Percentiles rank a stretch among this genome's conserved stretches.
Evolutionary conservation across 2,113 vertebrate species (phyloP).

Genomic region (Cinclus cinclus): DNA sequence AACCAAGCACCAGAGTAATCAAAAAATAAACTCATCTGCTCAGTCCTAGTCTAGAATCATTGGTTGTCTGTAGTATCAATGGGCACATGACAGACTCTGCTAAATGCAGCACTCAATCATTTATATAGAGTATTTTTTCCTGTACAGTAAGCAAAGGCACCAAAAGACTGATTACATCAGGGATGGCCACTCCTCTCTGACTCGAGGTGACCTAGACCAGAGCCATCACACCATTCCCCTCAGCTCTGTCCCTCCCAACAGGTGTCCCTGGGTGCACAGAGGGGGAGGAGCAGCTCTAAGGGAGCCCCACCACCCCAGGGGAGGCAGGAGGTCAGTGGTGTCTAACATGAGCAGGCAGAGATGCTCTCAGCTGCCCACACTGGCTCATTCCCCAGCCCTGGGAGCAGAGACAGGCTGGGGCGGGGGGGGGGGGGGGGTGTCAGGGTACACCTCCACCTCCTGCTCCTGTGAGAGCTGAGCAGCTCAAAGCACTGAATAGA

Average conservation of each 20-base stretch:
- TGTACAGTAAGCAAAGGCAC: neutral
- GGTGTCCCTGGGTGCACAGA: neutral
- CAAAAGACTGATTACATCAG: neutral
- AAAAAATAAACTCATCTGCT: neutral
- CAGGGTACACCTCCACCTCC: neutral
- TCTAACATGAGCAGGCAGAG: neutral
- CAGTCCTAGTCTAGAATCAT: neutral
- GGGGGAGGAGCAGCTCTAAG: neutral
- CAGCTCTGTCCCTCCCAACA: neutral
- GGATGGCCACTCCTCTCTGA: neutral
- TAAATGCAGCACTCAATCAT: neutral
- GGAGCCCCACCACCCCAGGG: fast-evolving
- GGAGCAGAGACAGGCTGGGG: neutral
- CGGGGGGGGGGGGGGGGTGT: too few relatives aligned
- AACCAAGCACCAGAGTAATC: neutral
- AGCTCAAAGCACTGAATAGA: neutral
- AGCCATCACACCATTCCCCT: neutral
- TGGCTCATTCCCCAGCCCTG: neutral
- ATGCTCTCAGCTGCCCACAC: neutral
- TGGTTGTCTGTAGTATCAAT: neutral
- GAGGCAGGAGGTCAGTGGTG: neutral
- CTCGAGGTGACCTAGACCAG: neutral
- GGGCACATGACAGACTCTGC: neutral
- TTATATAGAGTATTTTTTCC: neutral
- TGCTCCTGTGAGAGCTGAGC: neutral